Conservation (phyloP, 2,113 vertebrate species). For the Microtus oregoni region DNA sequence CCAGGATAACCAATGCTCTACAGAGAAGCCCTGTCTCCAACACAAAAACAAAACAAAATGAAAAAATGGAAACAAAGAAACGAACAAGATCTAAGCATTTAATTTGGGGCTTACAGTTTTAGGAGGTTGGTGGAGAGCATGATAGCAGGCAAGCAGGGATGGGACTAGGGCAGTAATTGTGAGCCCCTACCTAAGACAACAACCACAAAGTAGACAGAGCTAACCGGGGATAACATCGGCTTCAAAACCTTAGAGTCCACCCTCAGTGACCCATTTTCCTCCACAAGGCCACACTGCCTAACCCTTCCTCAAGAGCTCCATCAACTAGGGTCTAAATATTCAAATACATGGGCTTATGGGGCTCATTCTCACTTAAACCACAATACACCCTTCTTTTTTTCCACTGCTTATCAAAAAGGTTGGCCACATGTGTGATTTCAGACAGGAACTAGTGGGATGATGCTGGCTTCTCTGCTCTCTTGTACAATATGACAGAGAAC, state of each 20-base stretch:
- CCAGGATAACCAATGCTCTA: too few species aligned
- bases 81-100: not conserved
- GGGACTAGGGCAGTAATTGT: not conserved
- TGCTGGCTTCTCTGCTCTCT: not conserved
- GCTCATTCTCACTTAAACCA: not conserved
- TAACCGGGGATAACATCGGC: not conserved
- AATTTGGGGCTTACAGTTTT: not conserved
- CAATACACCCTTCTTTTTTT: not conserved
- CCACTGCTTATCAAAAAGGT: too few species aligned
- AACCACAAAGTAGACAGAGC: not conserved
- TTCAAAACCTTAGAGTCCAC: not conserved
- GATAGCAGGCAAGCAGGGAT: not conserved
- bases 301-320: not conserved
- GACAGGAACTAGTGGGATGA: not conserved
- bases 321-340: not conserved
- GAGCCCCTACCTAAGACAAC: not conserved
- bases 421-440: too few species aligned
- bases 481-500: not conserved
- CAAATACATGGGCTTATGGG: not conserved
- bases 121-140: not conserved
- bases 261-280: not conserved
- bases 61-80: too few species aligned
- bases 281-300: not conserved
- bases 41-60: too few species aligned
- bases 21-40: too few species aligned